Evolutionary conservation across 2,113 vertebrate species (phyloP).

Genomic region (Cavia porcellus): DNA sequence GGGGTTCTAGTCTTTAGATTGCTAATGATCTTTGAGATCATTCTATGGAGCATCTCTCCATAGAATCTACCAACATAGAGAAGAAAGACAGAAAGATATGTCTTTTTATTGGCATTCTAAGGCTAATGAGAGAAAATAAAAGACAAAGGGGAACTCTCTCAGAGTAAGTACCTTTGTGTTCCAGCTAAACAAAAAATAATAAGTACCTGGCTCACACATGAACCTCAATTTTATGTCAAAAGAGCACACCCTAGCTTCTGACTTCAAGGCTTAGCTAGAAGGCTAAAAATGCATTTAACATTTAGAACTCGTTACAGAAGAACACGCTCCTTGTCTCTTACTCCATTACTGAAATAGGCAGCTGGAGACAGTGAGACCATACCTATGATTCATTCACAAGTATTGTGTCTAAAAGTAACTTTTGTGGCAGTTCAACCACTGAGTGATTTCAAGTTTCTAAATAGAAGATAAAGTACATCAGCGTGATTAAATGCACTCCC

Average conservation of each 20-base stretch:
- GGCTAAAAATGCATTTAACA: background rate
- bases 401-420: conserved; percentile 85
- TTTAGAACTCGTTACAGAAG: conserved; percentile 44
- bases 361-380: conserved; percentile 74
- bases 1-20: too few relatives aligned
- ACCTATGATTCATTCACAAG: conserved; percentile 85
- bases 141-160: background rate
- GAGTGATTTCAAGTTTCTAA: conserved; percentile 86
- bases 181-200: conserved; percentile 51
- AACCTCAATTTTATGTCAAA: conserved; percentile 61
- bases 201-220: conserved; percentile 18
- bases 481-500: conserved; percentile 81
- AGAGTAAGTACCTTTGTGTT: background rate
- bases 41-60: background rate
- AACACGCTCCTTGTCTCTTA: conserved; percentile 55
- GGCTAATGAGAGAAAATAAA: background rate
- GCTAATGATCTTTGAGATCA: too few relatives aligned
- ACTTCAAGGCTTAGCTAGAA: conserved; percentile 18
- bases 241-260: background rate
- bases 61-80: background rate
- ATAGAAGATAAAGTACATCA: conserved; percentile 80
- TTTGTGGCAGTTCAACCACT: conserved; percentile 81
- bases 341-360: conserved; percentile 75
- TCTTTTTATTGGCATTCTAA: conserved; percentile 22
- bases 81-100: background rate